phyloP scores from a whole-genome alignment of 2,888 invertebrate genomes.

The Amphipoea lucens region DNA sequence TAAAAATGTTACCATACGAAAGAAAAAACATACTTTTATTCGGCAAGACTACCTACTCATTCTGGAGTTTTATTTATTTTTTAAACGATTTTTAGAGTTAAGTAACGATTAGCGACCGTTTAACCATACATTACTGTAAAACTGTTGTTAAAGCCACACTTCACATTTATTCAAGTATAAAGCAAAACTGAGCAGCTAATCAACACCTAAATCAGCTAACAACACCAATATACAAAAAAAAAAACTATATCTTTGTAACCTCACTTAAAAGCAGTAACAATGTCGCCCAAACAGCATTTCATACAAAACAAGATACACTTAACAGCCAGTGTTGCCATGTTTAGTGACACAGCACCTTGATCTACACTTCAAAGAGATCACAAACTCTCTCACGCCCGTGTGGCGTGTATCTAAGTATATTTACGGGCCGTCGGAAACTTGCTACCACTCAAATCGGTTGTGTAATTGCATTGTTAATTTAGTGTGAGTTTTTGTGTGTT shows the following conservation, averaged over 20 bases:
- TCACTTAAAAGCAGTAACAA: constrained; percentile 24
- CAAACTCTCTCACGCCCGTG: constrained; percentile 57
- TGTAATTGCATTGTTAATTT: constrained; percentile 36
- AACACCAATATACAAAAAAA: background rate
- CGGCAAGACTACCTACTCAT: background rate
- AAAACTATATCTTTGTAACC: background rate
- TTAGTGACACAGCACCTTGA: constrained; percentile 69
- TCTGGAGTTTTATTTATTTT: background rate
- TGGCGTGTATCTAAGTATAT: constrained; percentile 49
- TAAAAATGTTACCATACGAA: background rate
- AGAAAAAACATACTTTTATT: background rate
- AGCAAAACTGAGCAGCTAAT: background rate
- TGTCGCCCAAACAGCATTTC: constrained; percentile 46
- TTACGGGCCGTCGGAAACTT: constrained; percentile 32
- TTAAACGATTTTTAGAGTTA: background rate
- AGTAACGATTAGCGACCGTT: background rate
- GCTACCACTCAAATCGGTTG: constrained; percentile 30
- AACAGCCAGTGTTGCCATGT: constrained; percentile 49
- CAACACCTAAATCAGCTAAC: background rate
- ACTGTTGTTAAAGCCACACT: background rate
- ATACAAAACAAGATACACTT: constrained; percentile 51
- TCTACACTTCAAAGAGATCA: constrained; percentile 73
- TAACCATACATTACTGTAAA: background rate
- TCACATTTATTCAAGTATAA: background rate
- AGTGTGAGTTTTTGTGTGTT: constrained; percentile 6